Percentiles rank a stretch among this genome's conserved stretches.
Conservation (phyloP, 1,140 invertebrate genomes). For the Rhagoletis pomonella region DNA sequence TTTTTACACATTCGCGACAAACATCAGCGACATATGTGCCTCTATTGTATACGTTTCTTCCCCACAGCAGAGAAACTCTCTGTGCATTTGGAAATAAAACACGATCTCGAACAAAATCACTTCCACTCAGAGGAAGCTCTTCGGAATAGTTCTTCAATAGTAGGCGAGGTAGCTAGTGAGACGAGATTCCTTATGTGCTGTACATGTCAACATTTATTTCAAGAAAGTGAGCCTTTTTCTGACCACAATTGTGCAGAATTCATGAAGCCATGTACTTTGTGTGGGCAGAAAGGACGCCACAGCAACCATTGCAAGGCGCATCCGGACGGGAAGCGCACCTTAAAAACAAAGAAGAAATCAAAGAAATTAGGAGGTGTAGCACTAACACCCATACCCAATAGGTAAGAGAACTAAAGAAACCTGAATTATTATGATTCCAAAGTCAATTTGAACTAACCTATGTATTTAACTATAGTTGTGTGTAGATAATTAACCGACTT, state of each 20-base stretch:
- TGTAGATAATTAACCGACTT: too few species aligned
- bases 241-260: constrained; percentile 80
- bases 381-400: neutral
- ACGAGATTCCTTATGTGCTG: constrained; percentile 81
- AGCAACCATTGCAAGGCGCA: constrained; percentile 63
- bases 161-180: constrained; percentile 72
- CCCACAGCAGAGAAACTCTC: constrained; percentile 84
- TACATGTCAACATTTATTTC: constrained; percentile 84
- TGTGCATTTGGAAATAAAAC: constrained; percentile 83
- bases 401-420: constrained; percentile 4
- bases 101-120: constrained; percentile 81
- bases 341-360: constrained; percentile 51
- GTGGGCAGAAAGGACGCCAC: constrained; percentile 65
- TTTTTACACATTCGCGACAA: constrained; percentile 87
- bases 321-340: constrained; percentile 54
- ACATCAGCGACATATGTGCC: constrained; percentile 84
- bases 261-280: constrained; percentile 64
- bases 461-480: too few species aligned
- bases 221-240: constrained; percentile 82
- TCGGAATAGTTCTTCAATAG: constrained; percentile 41
- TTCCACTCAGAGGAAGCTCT: constrained; percentile 74
- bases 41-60: constrained; percentile 87
- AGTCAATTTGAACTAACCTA: too few species aligned
- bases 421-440: too few species aligned
- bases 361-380: constrained; percentile 13